Base-by-base conservation (phyloP, 2,888 invertebrate genomes). In the Uloborus plumipes region DNA sequence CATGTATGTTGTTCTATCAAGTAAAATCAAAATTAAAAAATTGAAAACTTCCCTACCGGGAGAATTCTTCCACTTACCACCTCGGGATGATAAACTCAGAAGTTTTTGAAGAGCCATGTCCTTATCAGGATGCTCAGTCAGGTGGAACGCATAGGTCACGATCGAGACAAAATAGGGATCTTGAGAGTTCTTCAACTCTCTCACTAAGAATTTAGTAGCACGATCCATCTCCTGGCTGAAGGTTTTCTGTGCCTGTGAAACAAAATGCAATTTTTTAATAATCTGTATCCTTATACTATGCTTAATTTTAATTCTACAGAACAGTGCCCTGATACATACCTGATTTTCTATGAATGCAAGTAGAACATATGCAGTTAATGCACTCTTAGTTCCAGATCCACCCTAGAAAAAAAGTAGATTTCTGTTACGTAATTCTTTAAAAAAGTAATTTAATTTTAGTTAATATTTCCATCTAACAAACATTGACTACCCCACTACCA, bases 181-280 rank as follows among this genome's bases (percentile, higher is more conserved):
- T 20, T 92, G 89, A 1, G 91, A 89, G 16, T 92, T 92, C 1
- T 93, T 91, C 78, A 94, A 89, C 73, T 93, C 92, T 62, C 92
- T 90, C 0, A 92, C 92, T 39, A 96, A 90, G 89, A 92, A 96
- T 87, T 94, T 93, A n/a, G 94, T 89, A 0, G 93, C 95, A 88
- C 93, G 94, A 65, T 82, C 81, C 70, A 85, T 82, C 59, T 85
- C 81, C 64, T 85, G 74, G 9, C 78, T 77, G 62, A 85, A 85
- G 13, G 73, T 71, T 61, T 84, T 85, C 53, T 84, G 81, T 39
- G 84, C 86, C 82, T 85, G 84, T 84, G 87, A 55, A 72, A 62
- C 26, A 26, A 26, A 26, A 26, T 26, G 2, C 2, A 26, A 26
- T 26, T 26, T 26, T 26, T 26, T 26, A 4, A n/a, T n/a, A 26